Evolutionary conservation across 64 coral and sea anemone species (phyloP).

Genomic region (Actinia equina): DNA sequence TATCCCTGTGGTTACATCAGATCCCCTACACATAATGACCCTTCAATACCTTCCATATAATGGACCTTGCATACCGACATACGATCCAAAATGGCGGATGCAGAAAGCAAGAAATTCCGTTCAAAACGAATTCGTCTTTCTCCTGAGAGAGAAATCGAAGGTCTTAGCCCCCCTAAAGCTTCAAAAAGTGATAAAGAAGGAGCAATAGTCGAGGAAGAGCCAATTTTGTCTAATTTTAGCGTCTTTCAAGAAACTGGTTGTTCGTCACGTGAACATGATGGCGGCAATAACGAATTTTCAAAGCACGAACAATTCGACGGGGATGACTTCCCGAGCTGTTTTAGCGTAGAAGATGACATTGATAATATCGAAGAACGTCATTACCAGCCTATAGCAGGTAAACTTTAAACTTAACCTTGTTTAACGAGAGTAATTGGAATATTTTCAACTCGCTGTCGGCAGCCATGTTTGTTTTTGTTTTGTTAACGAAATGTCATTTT

Average conservation of each 20-base stretch:
- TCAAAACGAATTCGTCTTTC: too few species aligned
- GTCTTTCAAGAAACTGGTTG: conserved; percentile 8
- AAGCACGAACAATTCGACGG: conserved; percentile 49
- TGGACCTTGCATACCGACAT: conserved; percentile 2
- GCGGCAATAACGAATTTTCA: conserved; percentile 27
- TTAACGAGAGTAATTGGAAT: neutral
- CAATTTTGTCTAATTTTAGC: neutral
- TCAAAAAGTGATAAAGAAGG: conserved; percentile 3
- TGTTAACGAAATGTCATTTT: neutral
- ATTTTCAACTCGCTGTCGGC: too few species aligned
- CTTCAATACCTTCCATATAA: neutral
- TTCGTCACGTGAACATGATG: conserved; percentile 70
- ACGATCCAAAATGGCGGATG: too few species aligned
- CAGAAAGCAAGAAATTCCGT: too few species aligned
- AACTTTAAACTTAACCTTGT: neutral
- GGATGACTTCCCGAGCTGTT: conserved; percentile 79
- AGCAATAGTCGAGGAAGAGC: neutral
- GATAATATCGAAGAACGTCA: conserved; percentile 69
- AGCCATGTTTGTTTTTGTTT: conserved; percentile 3
- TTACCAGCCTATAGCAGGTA: conserved; percentile 88
- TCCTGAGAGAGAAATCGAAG: too few species aligned
- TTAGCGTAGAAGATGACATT: conserved; percentile 67
- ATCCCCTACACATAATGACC: neutral
- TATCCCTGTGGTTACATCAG: neutral
- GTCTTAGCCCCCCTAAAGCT: conserved; percentile 12